Evolutionary conservation across 2,888 invertebrate genomes (phyloP).

Genomic region (Hypolimnas misippus): DNA sequence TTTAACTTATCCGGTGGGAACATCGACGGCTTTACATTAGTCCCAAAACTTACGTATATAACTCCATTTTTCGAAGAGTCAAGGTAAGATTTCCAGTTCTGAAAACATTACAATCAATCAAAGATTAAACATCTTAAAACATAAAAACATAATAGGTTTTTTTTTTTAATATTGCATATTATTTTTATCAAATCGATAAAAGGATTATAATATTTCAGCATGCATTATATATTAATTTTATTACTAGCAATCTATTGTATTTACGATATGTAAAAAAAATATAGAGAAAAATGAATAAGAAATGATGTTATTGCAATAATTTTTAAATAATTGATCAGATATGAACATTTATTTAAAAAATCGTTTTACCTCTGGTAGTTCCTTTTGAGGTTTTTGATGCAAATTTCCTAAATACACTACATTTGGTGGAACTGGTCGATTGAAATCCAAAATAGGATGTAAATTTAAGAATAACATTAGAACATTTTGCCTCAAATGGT

Average conservation of each 20-base stretch:
- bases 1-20: constrained; percentile 49
- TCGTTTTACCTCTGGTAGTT: constrained; percentile 58
- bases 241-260: too few relatives aligned
- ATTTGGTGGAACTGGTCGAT: constrained; percentile 62
- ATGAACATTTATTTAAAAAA: too few relatives aligned
- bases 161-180: neutral
- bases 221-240: too few relatives aligned
- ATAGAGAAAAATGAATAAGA: too few relatives aligned
- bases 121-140: too few relatives aligned
- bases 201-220: too few relatives aligned
- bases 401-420: constrained; percentile 62
- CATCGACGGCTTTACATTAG: constrained; percentile 50
- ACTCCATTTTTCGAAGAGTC: constrained; percentile 57
- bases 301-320: too few relatives aligned
- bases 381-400: constrained; percentile 54
- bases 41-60: constrained; percentile 62
- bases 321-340: too few relatives aligned
- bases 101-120: too few relatives aligned
- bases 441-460: constrained; percentile 56
- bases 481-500: constrained; percentile 47
- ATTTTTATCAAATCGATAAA: too few relatives aligned
- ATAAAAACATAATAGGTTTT: too few relatives aligned
- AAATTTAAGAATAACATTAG: constrained; percentile 63
- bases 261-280: too few relatives aligned
- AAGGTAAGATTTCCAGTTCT: constrained; percentile 54